Evolutionary conservation across 2,113 vertebrate genomes (phyloP).

Genomic region (Parus major): DNA sequence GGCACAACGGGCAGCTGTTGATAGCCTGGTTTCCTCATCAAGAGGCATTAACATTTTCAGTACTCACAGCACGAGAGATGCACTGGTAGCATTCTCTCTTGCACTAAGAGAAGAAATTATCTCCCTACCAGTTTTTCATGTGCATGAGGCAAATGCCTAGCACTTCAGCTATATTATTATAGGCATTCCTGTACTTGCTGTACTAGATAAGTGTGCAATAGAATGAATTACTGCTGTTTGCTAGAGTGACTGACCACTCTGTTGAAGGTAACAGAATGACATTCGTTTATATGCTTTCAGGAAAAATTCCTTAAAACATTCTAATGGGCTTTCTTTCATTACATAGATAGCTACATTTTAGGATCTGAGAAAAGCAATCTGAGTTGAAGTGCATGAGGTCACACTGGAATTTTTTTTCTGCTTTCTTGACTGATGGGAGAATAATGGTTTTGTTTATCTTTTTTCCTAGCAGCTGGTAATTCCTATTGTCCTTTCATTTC

Average conservation of each 20-base stretch:
- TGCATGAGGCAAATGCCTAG: neutral
- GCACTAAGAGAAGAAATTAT: neutral
- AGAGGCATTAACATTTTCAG: neutral
- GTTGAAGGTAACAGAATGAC: neutral
- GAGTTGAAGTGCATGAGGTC: neutral
- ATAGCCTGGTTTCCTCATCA: neutral
- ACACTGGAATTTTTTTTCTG: neutral
- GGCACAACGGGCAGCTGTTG: neutral
- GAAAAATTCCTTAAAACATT: neutral
- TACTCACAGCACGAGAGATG: neutral
- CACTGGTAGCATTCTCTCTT: neutral
- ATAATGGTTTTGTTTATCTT: conserved; percentile 40
- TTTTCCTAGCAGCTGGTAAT: neutral
- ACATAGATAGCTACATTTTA: neutral
- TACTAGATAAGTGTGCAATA: neutral
- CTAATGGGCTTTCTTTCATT: neutral
- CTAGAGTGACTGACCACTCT: neutral
- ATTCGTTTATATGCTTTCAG: neutral
- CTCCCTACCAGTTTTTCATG: neutral
- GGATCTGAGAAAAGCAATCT: neutral
- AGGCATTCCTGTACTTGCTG: neutral
- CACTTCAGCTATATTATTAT: neutral
- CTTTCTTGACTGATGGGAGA: conserved; percentile 17
- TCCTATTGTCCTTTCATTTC: neutral
- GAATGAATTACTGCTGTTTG: neutral